phyloP scores from a whole-genome alignment of 2,797 vertebrate species.

The Streptopelia turtur region DNA sequence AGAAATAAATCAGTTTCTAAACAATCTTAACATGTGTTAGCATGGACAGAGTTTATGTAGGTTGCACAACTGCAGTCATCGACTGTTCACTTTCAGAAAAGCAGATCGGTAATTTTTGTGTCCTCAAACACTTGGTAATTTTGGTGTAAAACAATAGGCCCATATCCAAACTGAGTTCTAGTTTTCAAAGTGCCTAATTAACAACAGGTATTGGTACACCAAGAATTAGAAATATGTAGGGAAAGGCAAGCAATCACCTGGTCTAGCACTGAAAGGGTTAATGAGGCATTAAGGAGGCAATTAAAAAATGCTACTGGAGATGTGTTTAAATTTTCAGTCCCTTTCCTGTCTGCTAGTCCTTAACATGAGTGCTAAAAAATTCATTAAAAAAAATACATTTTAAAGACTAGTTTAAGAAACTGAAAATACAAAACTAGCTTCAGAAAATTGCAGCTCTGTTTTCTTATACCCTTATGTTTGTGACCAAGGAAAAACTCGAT shows the following conservation, averaged over 20 bases:
- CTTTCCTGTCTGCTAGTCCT: neutral
- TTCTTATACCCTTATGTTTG: neutral
- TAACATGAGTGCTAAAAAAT: neutral
- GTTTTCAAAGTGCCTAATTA: neutral
- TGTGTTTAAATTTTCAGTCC: slow-evolving; percentile 14
- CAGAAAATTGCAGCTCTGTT: neutral
- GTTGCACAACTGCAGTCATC: neutral
- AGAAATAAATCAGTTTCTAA: neutral
- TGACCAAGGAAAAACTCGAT: neutral
- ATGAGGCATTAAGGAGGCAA: neutral
- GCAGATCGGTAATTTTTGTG: neutral
- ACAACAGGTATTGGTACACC: neutral
- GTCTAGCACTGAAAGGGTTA: neutral
- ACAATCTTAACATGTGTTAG: neutral
- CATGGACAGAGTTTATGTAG: neutral
- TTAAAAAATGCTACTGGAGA: neutral
- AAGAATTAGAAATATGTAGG: neutral
- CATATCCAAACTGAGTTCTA: neutral
- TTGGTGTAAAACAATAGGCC: neutral
- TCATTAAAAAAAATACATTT: slow-evolving; percentile 1
- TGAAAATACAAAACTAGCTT: neutral
- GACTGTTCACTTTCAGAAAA: neutral
- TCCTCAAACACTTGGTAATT: neutral
- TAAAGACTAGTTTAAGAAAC: slow-evolving; percentile 5
- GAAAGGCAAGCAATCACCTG: neutral